phyloP scores from a whole-genome alignment of 2,797 vertebrate species.

The Centropyge bicolor region DNA sequence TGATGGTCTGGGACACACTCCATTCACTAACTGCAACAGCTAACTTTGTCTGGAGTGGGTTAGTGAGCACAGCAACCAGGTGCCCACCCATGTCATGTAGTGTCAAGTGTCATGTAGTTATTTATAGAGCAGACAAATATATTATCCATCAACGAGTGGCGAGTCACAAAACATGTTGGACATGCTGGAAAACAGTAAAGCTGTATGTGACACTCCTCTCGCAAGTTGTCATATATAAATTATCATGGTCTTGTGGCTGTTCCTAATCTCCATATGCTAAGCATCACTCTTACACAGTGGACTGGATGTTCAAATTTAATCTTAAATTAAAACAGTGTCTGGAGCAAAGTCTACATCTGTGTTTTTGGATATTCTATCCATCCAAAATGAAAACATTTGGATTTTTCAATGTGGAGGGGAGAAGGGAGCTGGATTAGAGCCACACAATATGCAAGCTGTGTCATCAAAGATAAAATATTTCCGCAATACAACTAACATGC shows the following conservation, averaged over 20 bases:
- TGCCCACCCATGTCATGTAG: not conserved
- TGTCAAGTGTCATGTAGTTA: not conserved
- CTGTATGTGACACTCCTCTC: not conserved
- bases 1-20: not conserved
- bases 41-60: not conserved
- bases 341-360: not conserved
- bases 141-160: not conserved
- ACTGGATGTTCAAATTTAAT: not conserved
- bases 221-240: not conserved
- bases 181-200: not conserved
- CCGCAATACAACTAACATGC: not conserved
- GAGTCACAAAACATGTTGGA: not conserved
- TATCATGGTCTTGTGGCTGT: not conserved
- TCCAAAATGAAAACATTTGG: slow-evolving; percentile 7
- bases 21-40: not conserved
- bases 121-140: not conserved
- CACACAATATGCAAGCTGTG: slow-evolving; percentile 7
- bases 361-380: not conserved
- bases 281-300: not conserved
- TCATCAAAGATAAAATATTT: slow-evolving; percentile 23
- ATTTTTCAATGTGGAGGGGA: not conserved
- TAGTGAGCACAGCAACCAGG: not conserved
- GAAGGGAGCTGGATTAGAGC: not conserved
- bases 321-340: not conserved
- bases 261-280: not conserved